These are phyloP conservation scores for Drosophila neocordata DNA, from an alignment of 1,140 invertebrate species.

Conservation along the genomic window DNA sequence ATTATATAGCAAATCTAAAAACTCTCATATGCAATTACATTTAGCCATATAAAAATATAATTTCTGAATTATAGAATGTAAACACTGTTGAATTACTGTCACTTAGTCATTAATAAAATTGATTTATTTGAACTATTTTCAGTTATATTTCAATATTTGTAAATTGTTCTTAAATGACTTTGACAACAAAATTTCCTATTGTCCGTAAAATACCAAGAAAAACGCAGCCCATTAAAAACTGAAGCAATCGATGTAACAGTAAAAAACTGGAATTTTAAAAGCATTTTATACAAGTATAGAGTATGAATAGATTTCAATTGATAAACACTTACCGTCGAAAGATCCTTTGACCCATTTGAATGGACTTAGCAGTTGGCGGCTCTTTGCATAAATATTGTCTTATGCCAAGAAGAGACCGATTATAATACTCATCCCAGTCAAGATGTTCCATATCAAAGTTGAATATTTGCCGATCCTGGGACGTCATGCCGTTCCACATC, in stretches of 20 bases:
- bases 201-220: not conserved
- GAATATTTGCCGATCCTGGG: slow-evolving; percentile 86
- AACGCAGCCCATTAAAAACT: not conserved
- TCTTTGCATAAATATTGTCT: slow-evolving; percentile 88
- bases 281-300: too few relatives aligned
- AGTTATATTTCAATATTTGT: not conserved
- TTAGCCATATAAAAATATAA: too few relatives aligned
- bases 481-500: slow-evolving; percentile 85
- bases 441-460: slow-evolving; percentile 87
- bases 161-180: not conserved
- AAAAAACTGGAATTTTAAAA: not conserved
- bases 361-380: slow-evolving; percentile 84
- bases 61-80: too few relatives aligned
- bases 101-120: too few relatives aligned
- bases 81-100: too few relatives aligned
- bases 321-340: slow-evolving; percentile 23
- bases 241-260: not conserved
- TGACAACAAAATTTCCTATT: not conserved
- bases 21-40: too few relatives aligned
- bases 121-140: not conserved
- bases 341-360: slow-evolving; percentile 78
- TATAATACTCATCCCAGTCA: slow-evolving; percentile 86
- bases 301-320: not conserved
- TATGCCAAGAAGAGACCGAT: slow-evolving; percentile 85
- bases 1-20: too few relatives aligned